Evolutionary conservation across 2,797 vertebrate species (phyloP), one percentile per base, ranked within the genome.

Genomic region (Acropternis orthonyx): DNA sequence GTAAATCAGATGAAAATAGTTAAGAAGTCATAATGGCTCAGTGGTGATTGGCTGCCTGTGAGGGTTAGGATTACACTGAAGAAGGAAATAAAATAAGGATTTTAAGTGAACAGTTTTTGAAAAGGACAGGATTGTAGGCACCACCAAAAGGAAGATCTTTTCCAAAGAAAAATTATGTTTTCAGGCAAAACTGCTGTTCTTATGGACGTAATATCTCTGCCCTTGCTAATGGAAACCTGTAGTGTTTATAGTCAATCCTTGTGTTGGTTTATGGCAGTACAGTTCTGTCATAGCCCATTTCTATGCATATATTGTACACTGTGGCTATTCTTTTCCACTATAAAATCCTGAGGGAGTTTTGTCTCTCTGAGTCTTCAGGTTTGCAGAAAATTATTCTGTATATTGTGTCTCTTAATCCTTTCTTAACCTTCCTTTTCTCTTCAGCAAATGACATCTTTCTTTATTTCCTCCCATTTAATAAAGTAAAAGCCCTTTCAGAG

Each of bases 111-210:
- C 67, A 18, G 8, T 55, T 74, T 92, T 88, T 91, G 88, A 78
- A 91, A 63, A 69, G 32, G 44, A 85, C 7, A 58, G 7, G 23
- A 16, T 67, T 84, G 26, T 37, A 93, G 55, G n/a, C 20, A 36
- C 46, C 49, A 63, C 6, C 12, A 66, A 78, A 83, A 79, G 22
- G 51, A 93, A 94, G 19, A 4, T 49, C 12, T 61, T 81, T 93
- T 93, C 72, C 80, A 93, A 95, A 87, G 55, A 81, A 88, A 93
- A 79, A 58, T 66, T 34, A 54, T 5, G 0, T 88, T 94, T 88
- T 85, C 37, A 78, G n/a, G 22, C 44, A 80, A 77, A 88, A 30
- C 16, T 75, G 37, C 48, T 85, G 14, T 41, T 90, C 58, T 55
- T 80, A 16, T 21, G 28, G 27, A 78, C 77, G 34, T 39, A 88